Percentiles rank a stretch among this genome's conserved stretches.
phyloP scores from a whole-genome alignment of 35 echinoderm and acorn worm genomes.

The Ophioderma brevispina region DNA sequence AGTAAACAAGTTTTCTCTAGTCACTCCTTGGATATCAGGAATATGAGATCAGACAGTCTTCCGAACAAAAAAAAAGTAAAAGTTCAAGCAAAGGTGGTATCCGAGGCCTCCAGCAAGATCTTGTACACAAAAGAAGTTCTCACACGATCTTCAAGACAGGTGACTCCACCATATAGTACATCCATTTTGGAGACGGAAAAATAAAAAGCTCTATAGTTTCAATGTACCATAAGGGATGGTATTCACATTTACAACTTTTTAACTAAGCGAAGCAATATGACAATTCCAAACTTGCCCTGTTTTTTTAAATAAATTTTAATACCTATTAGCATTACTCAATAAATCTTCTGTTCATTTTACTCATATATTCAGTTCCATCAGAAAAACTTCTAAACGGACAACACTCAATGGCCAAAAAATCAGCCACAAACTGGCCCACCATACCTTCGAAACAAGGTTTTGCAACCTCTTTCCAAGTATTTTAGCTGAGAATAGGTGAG shows the following conservation, averaged over 20 bases:
- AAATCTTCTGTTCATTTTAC: not conserved
- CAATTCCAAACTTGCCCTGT: not conserved
- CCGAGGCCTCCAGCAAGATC: conserved; percentile 46
- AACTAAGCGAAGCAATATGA: not conserved
- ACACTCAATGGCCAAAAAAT: too few relatives aligned
- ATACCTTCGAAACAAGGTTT: too few relatives aligned
- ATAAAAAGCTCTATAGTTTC: not conserved
- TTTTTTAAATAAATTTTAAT: not conserved
- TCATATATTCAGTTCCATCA: too few relatives aligned
- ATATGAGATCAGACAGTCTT: conserved; percentile 24
- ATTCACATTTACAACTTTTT: not conserved
- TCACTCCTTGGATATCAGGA: conserved; percentile 2
- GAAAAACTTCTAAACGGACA: too few relatives aligned
- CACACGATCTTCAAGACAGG: conserved; percentile 15
- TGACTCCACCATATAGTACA: conserved; percentile 73
- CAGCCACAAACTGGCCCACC: too few relatives aligned
- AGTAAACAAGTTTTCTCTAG: not conserved
- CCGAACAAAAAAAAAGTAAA: too few relatives aligned
- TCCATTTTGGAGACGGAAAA: conserved; percentile 28
- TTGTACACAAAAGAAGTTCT: conserved; percentile 47
- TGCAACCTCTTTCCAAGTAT: too few relatives aligned
- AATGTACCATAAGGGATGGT: not conserved
- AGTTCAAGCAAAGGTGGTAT: conserved; percentile 54
- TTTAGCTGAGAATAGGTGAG: too few relatives aligned
- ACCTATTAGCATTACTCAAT: not conserved